These are phyloP conservation scores for Pomacea maculata DNA, from an alignment of 1,140 invertebrate genomes.

Conservation along the genomic window DNA sequence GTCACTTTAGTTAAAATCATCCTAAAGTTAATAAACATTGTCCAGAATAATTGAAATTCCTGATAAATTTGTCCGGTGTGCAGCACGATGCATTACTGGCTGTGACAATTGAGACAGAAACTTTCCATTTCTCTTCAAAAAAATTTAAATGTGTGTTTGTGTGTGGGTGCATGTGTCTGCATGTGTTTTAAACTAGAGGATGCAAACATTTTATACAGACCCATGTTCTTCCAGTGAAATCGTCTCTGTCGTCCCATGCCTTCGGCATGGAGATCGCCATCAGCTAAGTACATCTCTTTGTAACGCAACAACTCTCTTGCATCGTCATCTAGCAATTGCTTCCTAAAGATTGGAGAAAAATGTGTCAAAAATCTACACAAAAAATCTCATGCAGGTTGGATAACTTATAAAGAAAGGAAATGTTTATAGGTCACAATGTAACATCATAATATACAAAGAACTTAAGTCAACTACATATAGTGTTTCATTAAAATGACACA, in stretches of 20 bases:
- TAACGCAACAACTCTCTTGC: constrained; percentile 79
- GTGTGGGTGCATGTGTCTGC: no score
- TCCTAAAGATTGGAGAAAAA: constrained; percentile 65
- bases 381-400: neutral
- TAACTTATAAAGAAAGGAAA: neutral
- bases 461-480: neutral
- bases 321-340: constrained; percentile 82
- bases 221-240: constrained; percentile 83
- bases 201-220: constrained; percentile 60
- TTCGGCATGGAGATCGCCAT: constrained; percentile 83
- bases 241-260: constrained; percentile 77
- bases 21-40: no score
- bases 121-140: no score
- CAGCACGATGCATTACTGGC: no score
- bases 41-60: no score
- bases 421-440: neutral
- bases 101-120: no score
- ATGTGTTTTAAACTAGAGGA: no score
- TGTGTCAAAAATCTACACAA: no score
- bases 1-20: no score
- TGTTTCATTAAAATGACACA: neutral
- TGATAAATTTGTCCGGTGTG: no score
- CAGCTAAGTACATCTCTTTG: constrained; percentile 84
- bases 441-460: neutral
- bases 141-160: no score